phyloP scores from a whole-genome alignment of 2,797 vertebrate genomes.

The Harpagifer antarcticus region DNA sequence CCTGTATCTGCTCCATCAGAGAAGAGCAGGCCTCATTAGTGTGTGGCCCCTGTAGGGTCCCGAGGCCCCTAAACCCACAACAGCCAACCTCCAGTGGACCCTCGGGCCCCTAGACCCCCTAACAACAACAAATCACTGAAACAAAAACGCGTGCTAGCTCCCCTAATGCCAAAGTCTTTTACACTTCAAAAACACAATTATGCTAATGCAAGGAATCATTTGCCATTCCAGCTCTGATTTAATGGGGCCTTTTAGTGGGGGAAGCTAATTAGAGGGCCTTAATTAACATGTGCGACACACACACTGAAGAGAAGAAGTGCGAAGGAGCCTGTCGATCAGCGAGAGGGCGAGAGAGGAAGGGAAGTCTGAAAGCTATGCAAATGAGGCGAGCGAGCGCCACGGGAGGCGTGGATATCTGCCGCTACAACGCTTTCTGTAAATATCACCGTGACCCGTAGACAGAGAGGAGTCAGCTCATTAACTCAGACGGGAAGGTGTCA shows the following conservation, averaged over 20 bases:
- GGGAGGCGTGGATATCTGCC: conserved; percentile 71
- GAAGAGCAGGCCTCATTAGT: conserved; percentile 78
- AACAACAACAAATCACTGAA: conserved; percentile 82
- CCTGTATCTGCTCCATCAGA: conserved; percentile 77
- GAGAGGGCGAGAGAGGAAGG: conserved; percentile 59
- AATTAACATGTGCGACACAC: conserved; percentile 87
- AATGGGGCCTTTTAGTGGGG: conserved; percentile 85
- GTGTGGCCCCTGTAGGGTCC: conserved; percentile 70
- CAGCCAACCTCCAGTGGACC: conserved; percentile 65
- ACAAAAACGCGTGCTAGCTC: conserved; percentile 75
- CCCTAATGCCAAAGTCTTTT: conserved; percentile 82
- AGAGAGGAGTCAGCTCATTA: conserved; percentile 81
- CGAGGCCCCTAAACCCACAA: conserved; percentile 57
- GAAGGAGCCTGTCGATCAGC: conserved; percentile 81
- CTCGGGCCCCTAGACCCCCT: conserved; percentile 53
- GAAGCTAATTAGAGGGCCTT: conserved; percentile 85
- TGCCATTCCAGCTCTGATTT: conserved; percentile 84
- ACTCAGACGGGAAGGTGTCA: conserved; percentile 76
- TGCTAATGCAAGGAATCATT: conserved; percentile 84
- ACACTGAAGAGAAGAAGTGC: conserved; percentile 79
- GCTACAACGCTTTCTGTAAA: conserved; percentile 76
- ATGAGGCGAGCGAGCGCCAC: conserved; percentile 72
- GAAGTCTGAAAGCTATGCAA: conserved; percentile 84
- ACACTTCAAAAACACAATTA: conserved; percentile 87
- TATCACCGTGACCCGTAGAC: conserved; percentile 77